phyloP scores from a whole-genome alignment of 1,140 invertebrate genomes.

The Galendromus occidentalis region DNA sequence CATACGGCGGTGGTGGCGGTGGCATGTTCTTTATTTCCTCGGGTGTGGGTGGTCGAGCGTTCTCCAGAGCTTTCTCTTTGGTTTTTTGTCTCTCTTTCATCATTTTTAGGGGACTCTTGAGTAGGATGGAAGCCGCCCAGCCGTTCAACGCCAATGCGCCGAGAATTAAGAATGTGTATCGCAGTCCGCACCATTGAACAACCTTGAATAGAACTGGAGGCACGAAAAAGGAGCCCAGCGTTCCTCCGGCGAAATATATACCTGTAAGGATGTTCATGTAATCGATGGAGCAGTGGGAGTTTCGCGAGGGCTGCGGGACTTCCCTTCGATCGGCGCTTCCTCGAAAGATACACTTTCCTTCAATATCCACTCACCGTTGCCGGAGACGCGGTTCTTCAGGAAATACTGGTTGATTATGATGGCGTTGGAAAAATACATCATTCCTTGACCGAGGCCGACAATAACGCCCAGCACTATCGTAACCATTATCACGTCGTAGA shows the following conservation, averaged over 20 bases:
- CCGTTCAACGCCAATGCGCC: neutral
- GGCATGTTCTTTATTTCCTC: neutral
- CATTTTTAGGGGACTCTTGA: slow-evolving; percentile 1
- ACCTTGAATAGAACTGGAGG: neutral
- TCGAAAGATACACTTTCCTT: neutral
- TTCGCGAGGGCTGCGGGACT: too few species aligned
- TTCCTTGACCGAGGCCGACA: neutral
- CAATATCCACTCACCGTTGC: neutral
- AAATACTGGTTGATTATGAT: slow-evolving; percentile 10
- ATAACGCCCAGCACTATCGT: neutral
- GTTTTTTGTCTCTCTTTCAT: neutral
- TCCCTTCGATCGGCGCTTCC: too few species aligned
- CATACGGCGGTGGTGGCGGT: neutral
- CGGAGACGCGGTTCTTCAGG: neutral
- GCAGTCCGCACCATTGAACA: neutral
- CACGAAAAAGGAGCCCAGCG: neutral
- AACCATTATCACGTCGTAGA: neutral
- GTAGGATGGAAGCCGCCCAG: neutral
- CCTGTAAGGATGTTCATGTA: neutral
- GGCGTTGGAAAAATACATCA: slow-evolving; percentile 8
- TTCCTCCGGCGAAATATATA: neutral
- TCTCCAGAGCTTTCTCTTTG: slow-evolving; percentile 3
- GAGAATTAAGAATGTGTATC: neutral
- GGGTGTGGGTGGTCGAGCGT: neutral
- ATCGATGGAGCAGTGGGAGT: too few species aligned